Percentiles rank a stretch among this genome's conserved stretches.
Evolutionary conservation across 2,113 vertebrate genomes (phyloP).

Genomic region (Osmerus eperlanus): DNA sequence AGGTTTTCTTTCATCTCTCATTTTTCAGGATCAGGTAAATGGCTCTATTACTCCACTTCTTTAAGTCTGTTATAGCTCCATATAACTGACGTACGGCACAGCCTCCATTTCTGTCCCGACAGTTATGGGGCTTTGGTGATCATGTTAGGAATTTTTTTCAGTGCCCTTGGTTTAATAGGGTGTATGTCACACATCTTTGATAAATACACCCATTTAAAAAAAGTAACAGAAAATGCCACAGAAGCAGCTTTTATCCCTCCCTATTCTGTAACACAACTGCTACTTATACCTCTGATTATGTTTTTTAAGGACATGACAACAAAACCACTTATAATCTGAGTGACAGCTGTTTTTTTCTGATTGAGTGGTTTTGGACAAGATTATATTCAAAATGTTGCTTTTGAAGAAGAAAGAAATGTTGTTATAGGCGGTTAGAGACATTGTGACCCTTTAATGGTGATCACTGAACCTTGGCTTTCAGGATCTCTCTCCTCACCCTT

Average conservation of each 20-base stretch:
- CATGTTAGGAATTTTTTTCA: conserved; percentile 71
- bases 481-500: conserved; percentile 60
- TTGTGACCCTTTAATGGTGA: conserved; percentile 55
- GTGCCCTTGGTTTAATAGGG: conserved; percentile 80
- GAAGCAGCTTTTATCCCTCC: conserved; percentile 29
- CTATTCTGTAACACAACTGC: conserved; percentile 47
- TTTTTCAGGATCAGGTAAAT: conserved; percentile 73
- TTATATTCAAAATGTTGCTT: conserved; percentile 35
- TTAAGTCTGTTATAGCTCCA: conserved; percentile 76
- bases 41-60: conserved; percentile 75
- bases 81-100: conserved; percentile 77
- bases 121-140: conserved; percentile 75
- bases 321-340: conserved; percentile 24
- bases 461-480: conserved; percentile 65
- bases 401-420: conserved; percentile 46
- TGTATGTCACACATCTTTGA: conserved; percentile 72
- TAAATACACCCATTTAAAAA: conserved; percentile 70
- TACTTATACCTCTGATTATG: conserved; percentile 42
- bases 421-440: conserved; percentile 47
- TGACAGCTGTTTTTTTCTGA: conserved; percentile 28
- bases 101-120: conserved; percentile 74
- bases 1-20: conserved; percentile 33
- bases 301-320: conserved; percentile 56
- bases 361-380: conserved; percentile 36
- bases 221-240: conserved; percentile 58